Conservation (phyloP, 2,888 invertebrate species). For the Microplitis deprimator region DNA sequence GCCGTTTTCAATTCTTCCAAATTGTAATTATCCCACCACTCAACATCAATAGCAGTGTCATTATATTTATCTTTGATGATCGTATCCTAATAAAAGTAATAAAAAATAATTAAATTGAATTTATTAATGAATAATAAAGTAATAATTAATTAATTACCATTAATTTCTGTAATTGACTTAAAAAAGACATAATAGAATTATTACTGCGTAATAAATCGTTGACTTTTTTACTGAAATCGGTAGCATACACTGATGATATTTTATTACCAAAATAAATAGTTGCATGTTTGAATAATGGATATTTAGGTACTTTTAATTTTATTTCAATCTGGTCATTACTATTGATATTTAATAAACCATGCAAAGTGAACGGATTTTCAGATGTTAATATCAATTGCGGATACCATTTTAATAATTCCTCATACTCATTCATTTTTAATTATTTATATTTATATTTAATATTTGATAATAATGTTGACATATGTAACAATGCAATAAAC, state of each 20-base stretch:
- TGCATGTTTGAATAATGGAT: slow-evolving; percentile 58
- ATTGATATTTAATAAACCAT: slow-evolving; percentile 59
- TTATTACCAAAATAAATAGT: slow-evolving; percentile 58
- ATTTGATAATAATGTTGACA: not conserved
- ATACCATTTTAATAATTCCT: slow-evolving; percentile 58
- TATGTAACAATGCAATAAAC: not conserved
- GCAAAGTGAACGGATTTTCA: slow-evolving; percentile 59
- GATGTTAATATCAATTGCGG: slow-evolving; percentile 62
- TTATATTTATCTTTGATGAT: slow-evolving; percentile 40
- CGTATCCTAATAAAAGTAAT: slow-evolving; percentile 37
- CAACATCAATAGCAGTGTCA: not conserved
- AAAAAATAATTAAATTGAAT: not conserved
- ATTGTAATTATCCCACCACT: slow-evolving; percentile 42
- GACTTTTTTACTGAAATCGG: slow-evolving; percentile 53
- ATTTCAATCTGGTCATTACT: slow-evolving; percentile 55
- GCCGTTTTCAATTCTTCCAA: slow-evolving; percentile 57
- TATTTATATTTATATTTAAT: not conserved
- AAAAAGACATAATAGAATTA: slow-evolving; percentile 57
- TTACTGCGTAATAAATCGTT: slow-evolving; percentile 49
- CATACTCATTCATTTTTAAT: slow-evolving; percentile 47
- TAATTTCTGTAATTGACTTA: slow-evolving; percentile 58
- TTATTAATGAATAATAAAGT: not conserved
- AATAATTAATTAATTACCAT: slow-evolving; percentile 47
- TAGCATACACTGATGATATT: slow-evolving; percentile 52
- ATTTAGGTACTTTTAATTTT: slow-evolving; percentile 60